A percentile compares a stretch with the other conserved stretches of the same genome.
phyloP scores from a whole-genome alignment of 2,797 vertebrate species.

The Bryconaethiops microstoma region DNA sequence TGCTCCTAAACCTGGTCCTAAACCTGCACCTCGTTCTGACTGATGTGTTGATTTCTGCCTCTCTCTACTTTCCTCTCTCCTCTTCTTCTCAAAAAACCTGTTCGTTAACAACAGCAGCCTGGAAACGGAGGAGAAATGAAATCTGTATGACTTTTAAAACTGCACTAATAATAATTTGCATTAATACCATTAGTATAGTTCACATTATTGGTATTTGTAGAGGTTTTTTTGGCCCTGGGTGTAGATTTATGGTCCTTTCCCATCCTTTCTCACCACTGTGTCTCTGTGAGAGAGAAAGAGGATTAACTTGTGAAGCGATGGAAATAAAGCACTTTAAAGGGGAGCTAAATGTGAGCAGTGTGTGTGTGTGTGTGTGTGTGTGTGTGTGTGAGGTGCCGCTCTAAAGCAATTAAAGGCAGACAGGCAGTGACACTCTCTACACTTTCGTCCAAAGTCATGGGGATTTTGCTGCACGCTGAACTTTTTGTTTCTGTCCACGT shows the following conservation, averaged over 20 bases:
- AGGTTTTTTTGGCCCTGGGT: too few species aligned
- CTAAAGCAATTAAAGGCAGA: constrained; percentile 95
- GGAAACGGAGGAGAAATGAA: too few species aligned
- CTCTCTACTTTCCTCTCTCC: too few species aligned
- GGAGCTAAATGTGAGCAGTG: constrained; percentile 86
- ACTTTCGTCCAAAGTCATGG: constrained; percentile 77
- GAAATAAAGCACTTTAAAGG: constrained; percentile 90
- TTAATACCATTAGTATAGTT: too few species aligned
- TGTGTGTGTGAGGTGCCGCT: constrained; percentile 90
- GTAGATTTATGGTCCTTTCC: too few species aligned
- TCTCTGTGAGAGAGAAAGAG: constrained; percentile 81
- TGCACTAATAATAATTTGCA: too few species aligned
- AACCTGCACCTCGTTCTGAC: too few species aligned
- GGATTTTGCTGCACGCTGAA: constrained; percentile 76
- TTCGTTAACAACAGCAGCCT: too few species aligned
- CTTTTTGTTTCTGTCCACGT: constrained; percentile 68
- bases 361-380: constrained; percentile 49
- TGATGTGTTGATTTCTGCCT: too few species aligned
- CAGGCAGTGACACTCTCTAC: constrained; percentile 83
- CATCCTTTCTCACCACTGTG: constrained; percentile 54
- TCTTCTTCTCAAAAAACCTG: too few species aligned
- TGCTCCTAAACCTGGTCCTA: too few species aligned
- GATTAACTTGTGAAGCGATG: constrained; percentile 94
- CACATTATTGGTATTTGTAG: neutral
- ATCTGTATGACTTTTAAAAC: too few species aligned